Evolutionary conservation across 2,797 vertebrate genomes (phyloP), one percentile per base, ranked within the genome.

Genomic region (Kryptolebias ocellatus): DNA sequence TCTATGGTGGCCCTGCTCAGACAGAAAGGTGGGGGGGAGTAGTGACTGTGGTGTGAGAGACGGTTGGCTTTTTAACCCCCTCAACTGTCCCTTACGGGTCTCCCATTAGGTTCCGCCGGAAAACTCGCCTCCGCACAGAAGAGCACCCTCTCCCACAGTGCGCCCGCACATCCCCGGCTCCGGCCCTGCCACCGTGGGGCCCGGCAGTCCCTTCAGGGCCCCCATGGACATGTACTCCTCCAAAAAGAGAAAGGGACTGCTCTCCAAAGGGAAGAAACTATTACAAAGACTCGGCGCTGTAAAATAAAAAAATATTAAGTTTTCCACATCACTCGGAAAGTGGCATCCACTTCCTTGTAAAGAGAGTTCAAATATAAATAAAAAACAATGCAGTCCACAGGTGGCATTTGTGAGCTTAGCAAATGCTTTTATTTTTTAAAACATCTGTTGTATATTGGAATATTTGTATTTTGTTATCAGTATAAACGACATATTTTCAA

Each of bases 91-190:
- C 92, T 90, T 94, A 91, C 93, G 93, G 92, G 92, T 94, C 91
- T 94, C 95, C 95, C 95, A 95, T 92, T 96, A 99, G 97, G 97
- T 98, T 94, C 96, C 95, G 86, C 87, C 94, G 90, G 97, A 96
- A 94, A 97, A 96, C 94, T 95, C 94, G 92, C 93, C 93, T 93
- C 91, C 93, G 79, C 83, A 95, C 87, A 94, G 96, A 95, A 94
- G 96, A 94, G 94, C 95, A 83, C 90, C 95, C 90, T 94, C 95
- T 89, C 95, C 95, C 91, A 94, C 95, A 90, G 95, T 89, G 83
- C 93, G 92, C 87, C 96, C 95, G 87, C 88, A 87, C 83, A 89
- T 94, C 92, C 92, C 92, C 79, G 95, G 94, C 93, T 95, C 95
- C 72, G 95, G 94, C 92, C 81, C 95, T 80, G 89, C 94, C 90